These are phyloP conservation scores for Varanus salvator DNA, from an alignment of 2,113 vertebrate species.

Conservation along the genomic window DNA sequence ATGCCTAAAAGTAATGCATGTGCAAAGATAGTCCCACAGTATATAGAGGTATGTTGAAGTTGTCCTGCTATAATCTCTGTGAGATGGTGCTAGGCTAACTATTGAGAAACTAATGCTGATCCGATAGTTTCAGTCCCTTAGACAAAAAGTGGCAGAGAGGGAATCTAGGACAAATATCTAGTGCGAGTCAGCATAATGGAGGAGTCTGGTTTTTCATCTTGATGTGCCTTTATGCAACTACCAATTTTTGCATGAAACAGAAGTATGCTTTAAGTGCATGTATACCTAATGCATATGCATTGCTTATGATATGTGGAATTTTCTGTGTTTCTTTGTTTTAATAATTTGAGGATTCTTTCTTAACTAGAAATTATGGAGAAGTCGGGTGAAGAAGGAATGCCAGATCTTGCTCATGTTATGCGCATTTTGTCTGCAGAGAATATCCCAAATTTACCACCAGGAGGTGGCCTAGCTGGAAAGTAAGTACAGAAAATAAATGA, in stretches of 20 bases:
- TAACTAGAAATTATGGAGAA: constrained; percentile 92
- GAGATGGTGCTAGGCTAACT: not conserved
- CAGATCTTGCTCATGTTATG: constrained; percentile 95
- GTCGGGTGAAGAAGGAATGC: constrained; percentile 91
- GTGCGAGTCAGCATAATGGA: not conserved
- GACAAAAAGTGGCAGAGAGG: too few relatives aligned
- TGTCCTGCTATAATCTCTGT: not conserved
- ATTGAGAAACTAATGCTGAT: not conserved
- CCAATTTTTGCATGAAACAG: not conserved
- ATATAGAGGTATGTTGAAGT: not conserved
- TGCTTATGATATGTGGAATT: not conserved
- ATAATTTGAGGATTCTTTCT: constrained; percentile 62
- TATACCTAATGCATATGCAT: constrained; percentile 23
- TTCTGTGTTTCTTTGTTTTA: constrained; percentile 33
- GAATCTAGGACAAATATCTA: not conserved
- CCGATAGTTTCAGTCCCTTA: not conserved
- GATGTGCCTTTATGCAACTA: not conserved
- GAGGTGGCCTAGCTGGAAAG: constrained; percentile 98
- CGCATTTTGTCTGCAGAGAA: constrained; percentile 93
- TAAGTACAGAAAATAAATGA: constrained; percentile 76
- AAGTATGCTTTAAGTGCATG: not conserved
- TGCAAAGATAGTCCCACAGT: not conserved
- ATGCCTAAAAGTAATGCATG: not conserved
- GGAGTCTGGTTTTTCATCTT: too few relatives aligned
- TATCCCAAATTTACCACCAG: constrained; percentile 94